Evolutionary conservation across 2,113 vertebrate genomes (phyloP).

Genomic region (Eclectus roratus): DNA sequence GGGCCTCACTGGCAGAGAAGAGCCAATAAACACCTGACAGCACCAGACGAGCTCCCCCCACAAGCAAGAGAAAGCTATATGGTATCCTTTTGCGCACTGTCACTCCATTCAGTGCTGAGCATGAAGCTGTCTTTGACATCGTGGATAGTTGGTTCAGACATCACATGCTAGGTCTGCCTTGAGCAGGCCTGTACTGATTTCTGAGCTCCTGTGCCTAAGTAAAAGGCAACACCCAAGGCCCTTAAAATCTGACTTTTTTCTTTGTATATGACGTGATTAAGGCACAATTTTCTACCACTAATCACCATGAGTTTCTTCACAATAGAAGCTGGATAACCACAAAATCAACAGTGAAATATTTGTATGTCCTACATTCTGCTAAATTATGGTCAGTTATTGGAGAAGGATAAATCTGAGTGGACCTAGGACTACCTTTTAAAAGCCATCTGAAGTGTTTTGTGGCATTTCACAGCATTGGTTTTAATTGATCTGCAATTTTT

Average conservation of each 20-base stretch:
- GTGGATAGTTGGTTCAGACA: not conserved
- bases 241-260: not conserved
- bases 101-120: not conserved
- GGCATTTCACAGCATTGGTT: not conserved
- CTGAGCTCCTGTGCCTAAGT: not conserved
- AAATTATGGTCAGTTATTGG: not conserved
- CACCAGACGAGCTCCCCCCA: not conserved
- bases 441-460: not conserved
- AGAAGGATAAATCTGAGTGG: not conserved
- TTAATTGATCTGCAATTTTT: not conserved
- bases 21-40: not conserved
- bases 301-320: not conserved
- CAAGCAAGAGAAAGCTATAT: not conserved
- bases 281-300: not conserved
- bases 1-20: not conserved
- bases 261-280: not conserved
- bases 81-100: rapidly evolving
- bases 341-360: not conserved
- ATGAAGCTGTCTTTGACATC: not conserved
- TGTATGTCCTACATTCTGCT: not conserved
- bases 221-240: not conserved
- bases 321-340: not conserved
- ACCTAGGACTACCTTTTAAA: not conserved
- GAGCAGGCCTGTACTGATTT: not conserved
- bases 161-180: not conserved